Percentiles rank a stretch among this genome's conserved stretches.
These are phyloP conservation scores for Bursaphelenchus mucronatus DNA, from an alignment of 1,140 invertebrate species.

Conservation along the genomic window DNA sequence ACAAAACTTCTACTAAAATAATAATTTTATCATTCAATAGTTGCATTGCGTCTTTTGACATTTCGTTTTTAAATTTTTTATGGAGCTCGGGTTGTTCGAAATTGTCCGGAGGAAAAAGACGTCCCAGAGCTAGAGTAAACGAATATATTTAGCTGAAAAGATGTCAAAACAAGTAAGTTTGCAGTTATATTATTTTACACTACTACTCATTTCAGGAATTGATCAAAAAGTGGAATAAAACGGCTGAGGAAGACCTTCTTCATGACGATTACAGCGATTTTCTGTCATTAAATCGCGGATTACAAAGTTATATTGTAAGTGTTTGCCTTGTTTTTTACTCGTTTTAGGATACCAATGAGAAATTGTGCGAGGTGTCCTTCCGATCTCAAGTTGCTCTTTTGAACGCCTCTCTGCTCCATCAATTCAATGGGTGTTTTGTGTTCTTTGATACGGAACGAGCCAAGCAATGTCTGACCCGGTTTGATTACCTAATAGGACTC, in stretches of 20 bases:
- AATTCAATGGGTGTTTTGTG: conserved; percentile 3
- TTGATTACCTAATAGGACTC: not conserved
- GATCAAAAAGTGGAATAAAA: conserved; percentile 1
- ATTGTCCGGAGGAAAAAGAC: no score
- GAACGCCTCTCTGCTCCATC: conserved; percentile 13
- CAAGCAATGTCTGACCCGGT: not conserved
- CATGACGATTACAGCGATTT: conserved; percentile 6
- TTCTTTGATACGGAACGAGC: not conserved
- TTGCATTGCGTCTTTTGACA: no score
- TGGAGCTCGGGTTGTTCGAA: no score
- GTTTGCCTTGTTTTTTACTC: not conserved
- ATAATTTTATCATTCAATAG: no score
- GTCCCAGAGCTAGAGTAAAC: no score
- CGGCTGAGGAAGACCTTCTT: conserved; percentile 8
- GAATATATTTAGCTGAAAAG: no score
- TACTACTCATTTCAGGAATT: no score
- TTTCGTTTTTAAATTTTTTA: no score
- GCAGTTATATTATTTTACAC: no score
- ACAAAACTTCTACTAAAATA: no score
- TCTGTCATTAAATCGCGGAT: not conserved
- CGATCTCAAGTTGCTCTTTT: conserved; percentile 16
- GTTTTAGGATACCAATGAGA: conserved; percentile 1
- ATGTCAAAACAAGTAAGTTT: no score
- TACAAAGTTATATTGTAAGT: not conserved
- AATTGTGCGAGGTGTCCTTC: conserved; percentile 1